phyloP scores from a whole-genome alignment of 2,888 invertebrate genomes.

The Xanthia icteritia region DNA sequence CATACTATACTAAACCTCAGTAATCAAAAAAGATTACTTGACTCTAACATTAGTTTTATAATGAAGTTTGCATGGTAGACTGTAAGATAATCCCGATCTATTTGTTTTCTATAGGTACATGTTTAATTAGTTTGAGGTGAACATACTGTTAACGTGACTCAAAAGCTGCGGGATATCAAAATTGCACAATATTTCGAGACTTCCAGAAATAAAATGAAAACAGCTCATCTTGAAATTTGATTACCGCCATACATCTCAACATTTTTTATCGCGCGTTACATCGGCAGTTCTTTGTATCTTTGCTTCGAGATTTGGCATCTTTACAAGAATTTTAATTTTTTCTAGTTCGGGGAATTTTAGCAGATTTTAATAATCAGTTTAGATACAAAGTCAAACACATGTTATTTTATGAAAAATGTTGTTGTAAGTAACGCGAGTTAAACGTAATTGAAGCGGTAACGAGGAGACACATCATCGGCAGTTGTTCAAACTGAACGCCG shows the following conservation, averaged over 20 bases:
- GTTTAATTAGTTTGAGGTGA: constrained; percentile 14
- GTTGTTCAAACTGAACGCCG: constrained; percentile 78
- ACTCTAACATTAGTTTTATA: constrained; percentile 3
- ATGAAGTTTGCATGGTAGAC: constrained; percentile 19
- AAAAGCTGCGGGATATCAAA: constrained; percentile 26
- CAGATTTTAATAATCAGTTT: constrained; percentile 33
- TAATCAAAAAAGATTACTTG: constrained; percentile 19
- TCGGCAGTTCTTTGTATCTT: constrained; percentile 36
- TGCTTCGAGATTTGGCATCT: constrained; percentile 54
- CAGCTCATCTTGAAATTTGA: constrained; percentile 51
- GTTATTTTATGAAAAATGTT: constrained; percentile 28
- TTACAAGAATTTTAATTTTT: constrained; percentile 54
- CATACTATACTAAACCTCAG: constrained; percentile 17
- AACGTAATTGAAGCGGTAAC: constrained; percentile 29
- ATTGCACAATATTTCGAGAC: constrained; percentile 58
- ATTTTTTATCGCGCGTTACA: constrained; percentile 42
- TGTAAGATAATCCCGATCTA: constrained; percentile 12
- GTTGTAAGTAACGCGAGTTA: constrained; percentile 2
- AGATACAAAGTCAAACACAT: constrained; percentile 14
- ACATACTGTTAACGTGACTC: constrained; percentile 35
- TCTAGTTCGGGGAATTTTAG: constrained; percentile 35
- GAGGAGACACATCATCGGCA: constrained; percentile 63
- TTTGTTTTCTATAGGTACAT: constrained; percentile 9
- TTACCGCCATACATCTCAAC: constrained; percentile 39
- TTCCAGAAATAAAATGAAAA: constrained; percentile 51